Base-by-base conservation (phyloP, 2,113 vertebrate genomes). In the Galeopterus variegatus region DNA sequence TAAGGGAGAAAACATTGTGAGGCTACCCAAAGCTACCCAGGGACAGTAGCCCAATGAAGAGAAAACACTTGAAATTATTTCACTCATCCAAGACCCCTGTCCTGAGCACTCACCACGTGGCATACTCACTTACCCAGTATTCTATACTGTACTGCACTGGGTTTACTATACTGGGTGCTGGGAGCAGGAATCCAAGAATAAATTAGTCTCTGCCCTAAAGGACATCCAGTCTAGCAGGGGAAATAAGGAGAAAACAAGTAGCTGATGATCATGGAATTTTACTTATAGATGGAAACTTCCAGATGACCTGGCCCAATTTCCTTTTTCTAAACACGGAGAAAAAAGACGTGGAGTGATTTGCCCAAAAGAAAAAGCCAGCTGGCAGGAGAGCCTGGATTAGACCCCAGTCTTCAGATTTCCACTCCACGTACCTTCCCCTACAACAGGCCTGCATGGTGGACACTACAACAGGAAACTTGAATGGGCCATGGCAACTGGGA, bases 71-170 rank as follows among this genome's bases (percentile, higher is more conserved):
- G 60, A 36, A 70, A 14, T 23, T 9, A 31, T 33, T n/a, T 58
- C 21, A 23, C 36, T 36, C 21, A 3, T 9, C 62, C 48, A 45
- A 23, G 33, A 84, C 41, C 19, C 33, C 0, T 0, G 0, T 21
- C 9, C 17, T 45, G 33, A 24, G 64, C 19, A 4, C 24, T 41
- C 11, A 3, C 60, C 6, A 41, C 41, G 41, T 41, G 41, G 41
- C 3, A 41, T 41, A 41, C 41, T 41, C 41, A 41, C 41, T 41
- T 41, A 41, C 41, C 41, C 41, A 41, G 41, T 41, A 41, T 41
- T 41, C 4, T 41, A 41, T 41, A 41, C 41, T 41, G 41, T 41
- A 41, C 41, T 41, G 4, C 41, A 41, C 41, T 41, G 41, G 41
- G 41, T 41, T 41, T 41, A n/a, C 31, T 31, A n/a, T 1, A 18